Conservation (phyloP, 2,888 invertebrate species). For the Mantis religiosa region DNA sequence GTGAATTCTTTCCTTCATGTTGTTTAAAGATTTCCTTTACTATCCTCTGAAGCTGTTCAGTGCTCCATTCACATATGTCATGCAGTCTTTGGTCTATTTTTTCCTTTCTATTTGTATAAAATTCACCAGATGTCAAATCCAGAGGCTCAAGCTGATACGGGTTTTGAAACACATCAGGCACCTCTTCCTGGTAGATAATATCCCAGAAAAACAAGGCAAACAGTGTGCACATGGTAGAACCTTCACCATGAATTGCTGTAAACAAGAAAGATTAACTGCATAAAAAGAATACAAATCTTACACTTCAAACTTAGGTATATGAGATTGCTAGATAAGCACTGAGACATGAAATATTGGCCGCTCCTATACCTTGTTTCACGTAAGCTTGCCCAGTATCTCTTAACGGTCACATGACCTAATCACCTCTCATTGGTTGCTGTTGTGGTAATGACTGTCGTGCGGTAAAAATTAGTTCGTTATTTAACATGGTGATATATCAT, state of each 20-base stretch:
- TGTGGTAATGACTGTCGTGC: too few species aligned
- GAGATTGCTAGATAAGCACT: neutral
- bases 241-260: slow-evolving; percentile 70
- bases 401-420: too few species aligned
- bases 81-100: slow-evolving; percentile 53
- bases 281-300: too few species aligned
- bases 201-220: slow-evolving; percentile 76
- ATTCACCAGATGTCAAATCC: slow-evolving; percentile 63
- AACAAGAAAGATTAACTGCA: neutral
- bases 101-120: slow-evolving; percentile 60
- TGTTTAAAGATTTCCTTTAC: slow-evolving; percentile 46
- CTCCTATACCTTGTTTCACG: too few species aligned
- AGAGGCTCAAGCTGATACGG: slow-evolving; percentile 65
- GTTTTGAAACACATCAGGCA: slow-evolving; percentile 62
- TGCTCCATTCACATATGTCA: slow-evolving; percentile 40
- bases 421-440: too few species aligned
- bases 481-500: too few species aligned
- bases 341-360: too few species aligned
- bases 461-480: too few species aligned
- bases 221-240: slow-evolving; percentile 57
- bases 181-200: slow-evolving; percentile 57
- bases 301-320: too few species aligned
- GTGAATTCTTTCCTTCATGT: slow-evolving; percentile 41
- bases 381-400: too few species aligned
- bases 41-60: slow-evolving; percentile 45